Evolutionary conservation across 2,888 invertebrate species (phyloP).

Genomic region (Caenorhabditis sp.): DNA sequence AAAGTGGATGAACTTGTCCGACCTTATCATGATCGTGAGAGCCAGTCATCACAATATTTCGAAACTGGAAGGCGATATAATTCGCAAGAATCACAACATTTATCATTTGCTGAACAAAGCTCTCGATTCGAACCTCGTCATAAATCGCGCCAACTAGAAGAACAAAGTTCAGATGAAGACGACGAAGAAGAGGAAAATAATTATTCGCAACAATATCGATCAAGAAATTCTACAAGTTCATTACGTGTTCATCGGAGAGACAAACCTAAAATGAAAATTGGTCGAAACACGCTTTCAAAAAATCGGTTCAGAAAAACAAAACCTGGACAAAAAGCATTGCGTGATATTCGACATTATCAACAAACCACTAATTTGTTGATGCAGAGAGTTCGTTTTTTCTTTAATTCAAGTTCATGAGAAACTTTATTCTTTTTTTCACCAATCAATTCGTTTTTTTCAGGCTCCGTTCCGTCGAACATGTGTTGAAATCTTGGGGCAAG

Average conservation of each 20-base stretch:
- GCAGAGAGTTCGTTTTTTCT: no score
- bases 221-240: not conserved
- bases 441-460: slow-evolving; percentile 16
- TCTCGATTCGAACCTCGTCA: not conserved
- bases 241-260: not conserved
- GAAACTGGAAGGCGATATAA: not conserved
- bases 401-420: not conserved
- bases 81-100: not conserved
- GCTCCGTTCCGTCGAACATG: slow-evolving; percentile 40
- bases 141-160: not conserved
- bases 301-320: not conserved
- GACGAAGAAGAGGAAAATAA: not conserved
- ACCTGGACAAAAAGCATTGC: slow-evolving; percentile 40
- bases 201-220: not conserved
- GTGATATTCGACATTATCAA: slow-evolving; percentile 43
- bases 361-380: slow-evolving; percentile 38
- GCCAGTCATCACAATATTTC: not conserved
- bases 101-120: not conserved
- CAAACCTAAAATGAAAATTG: not conserved
- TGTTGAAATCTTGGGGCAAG: slow-evolving; percentile 26
- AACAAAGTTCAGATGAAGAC: not conserved
- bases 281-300: not conserved
- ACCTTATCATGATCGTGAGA: not conserved
- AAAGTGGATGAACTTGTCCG: not conserved
- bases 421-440: not conserved